Evolutionary conservation across 2,113 vertebrate genomes (phyloP).

Genomic region (Chaetops frenatus): DNA sequence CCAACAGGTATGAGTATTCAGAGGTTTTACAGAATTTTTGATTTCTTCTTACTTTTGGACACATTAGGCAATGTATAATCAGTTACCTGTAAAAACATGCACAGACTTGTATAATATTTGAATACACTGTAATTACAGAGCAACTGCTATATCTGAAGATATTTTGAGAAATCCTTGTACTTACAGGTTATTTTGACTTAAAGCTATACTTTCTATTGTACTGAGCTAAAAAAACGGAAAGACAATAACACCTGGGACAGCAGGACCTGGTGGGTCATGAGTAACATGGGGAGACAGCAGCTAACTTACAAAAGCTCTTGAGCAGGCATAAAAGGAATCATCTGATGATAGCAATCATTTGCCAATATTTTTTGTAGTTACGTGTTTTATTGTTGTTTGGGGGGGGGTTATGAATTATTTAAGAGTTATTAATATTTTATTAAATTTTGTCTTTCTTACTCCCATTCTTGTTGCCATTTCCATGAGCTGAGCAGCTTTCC

Average conservation of each 20-base stretch:
- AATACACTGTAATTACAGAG: not conserved
- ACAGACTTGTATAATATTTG: not conserved
- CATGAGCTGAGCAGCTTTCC: not conserved
- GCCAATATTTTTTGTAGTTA: not conserved
- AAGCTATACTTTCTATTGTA: not conserved
- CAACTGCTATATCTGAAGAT: not conserved
- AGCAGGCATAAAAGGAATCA: not conserved
- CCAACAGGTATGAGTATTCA: not conserved
- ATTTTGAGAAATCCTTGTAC: not conserved
- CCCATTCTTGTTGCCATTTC: not conserved
- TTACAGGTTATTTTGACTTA: not conserved
- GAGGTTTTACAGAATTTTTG: not conserved
- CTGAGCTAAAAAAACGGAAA: not conserved
- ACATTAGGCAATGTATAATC: not conserved
- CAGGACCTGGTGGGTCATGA: not conserved
- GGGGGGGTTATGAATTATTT: not conserved
- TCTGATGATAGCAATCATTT: not conserved
- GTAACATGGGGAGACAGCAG: not conserved
- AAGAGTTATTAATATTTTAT: slow-evolving; percentile 5
- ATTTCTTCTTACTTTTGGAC: not conserved
- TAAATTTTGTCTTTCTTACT: not conserved
- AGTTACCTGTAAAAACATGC: not conserved
- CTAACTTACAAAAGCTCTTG: not conserved
- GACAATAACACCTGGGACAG: not conserved
- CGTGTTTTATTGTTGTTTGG: not conserved